A percentile compares a stretch with the other conserved stretches of the same genome.
Evolutionary conservation across 2,888 invertebrate species (phyloP).

Genomic region (Capitulum mitella): DNA sequence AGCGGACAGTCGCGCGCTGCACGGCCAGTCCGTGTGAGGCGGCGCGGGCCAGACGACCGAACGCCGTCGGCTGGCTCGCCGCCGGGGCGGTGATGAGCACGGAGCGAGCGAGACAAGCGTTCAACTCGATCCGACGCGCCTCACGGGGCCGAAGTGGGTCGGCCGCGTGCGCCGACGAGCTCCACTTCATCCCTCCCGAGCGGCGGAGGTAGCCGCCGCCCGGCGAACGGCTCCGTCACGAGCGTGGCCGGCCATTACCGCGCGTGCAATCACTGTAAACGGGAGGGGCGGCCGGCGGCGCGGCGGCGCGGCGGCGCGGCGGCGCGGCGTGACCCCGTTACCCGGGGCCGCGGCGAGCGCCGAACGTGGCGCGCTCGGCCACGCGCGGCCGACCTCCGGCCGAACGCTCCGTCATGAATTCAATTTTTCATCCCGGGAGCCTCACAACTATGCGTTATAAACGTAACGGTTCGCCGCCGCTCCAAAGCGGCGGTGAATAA

Average conservation of each 20-base stretch:
- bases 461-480: neutral
- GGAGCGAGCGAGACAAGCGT: too few relatives aligned
- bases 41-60: too few relatives aligned
- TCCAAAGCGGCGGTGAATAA: neutral
- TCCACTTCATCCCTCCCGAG: too few relatives aligned
- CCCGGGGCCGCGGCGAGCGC: too few relatives aligned
- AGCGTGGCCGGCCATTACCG: neutral
- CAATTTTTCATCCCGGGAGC: conserved; percentile 10
- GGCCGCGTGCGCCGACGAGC: too few relatives aligned
- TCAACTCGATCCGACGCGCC: too few relatives aligned
- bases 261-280: conserved; percentile 8
- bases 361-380: neutral
- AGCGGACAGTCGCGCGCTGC: too few relatives aligned
- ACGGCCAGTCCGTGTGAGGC: too few relatives aligned
- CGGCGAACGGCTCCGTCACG: neutral
- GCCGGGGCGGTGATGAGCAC: too few relatives aligned
- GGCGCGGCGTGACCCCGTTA: neutral
- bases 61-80: too few relatives aligned
- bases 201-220: neutral
- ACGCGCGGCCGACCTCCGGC: neutral
- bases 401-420: conserved; percentile 15
- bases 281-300: neutral
- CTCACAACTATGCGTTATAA: conserved; percentile 24
- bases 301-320: too few relatives aligned
- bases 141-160: too few relatives aligned